Evolutionary conservation across 2,888 invertebrate species (phyloP).

Genomic region (Melinaea menophilus): DNA sequence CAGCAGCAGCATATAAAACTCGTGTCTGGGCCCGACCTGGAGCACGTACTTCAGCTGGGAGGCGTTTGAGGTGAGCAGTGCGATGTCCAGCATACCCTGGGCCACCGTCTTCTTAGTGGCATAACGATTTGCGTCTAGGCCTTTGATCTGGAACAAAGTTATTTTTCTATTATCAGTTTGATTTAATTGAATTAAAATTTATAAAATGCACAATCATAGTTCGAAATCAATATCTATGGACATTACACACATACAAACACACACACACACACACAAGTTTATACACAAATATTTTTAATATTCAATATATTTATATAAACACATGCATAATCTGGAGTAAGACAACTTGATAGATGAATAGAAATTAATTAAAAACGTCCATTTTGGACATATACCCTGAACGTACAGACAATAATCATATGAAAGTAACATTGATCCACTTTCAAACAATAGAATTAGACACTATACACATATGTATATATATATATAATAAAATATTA

Average conservation of each 20-base stretch:
- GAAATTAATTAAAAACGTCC: background rate
- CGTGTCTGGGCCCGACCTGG: conserved; percentile 89
- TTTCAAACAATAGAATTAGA: too few relatives aligned
- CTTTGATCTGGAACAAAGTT: conserved; percentile 78
- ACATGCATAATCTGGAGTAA: too few relatives aligned
- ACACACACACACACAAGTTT: too few relatives aligned
- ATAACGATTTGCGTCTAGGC: conserved; percentile 91
- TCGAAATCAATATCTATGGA: too few relatives aligned
- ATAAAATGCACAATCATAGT: too few relatives aligned
- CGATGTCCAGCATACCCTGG: conserved; percentile 93
- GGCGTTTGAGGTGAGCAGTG: conserved; percentile 91
- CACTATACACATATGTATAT: background rate
- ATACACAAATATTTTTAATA: too few relatives aligned
- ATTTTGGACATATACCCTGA: too few relatives aligned
- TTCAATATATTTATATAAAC: too few relatives aligned
- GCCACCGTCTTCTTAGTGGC: conserved; percentile 95
- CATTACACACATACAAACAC: too few relatives aligned
- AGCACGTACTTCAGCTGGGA: conserved; percentile 92
- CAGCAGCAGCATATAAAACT: conserved; percentile 90
- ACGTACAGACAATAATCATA: too few relatives aligned
- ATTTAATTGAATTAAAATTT: too few relatives aligned
- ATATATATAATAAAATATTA: background rate
- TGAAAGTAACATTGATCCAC: background rate
- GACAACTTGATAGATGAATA: background rate
- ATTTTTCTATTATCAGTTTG: background rate